Base-by-base conservation (phyloP, 2,888 invertebrate species). In the Anagyrus pseudococci region DNA sequence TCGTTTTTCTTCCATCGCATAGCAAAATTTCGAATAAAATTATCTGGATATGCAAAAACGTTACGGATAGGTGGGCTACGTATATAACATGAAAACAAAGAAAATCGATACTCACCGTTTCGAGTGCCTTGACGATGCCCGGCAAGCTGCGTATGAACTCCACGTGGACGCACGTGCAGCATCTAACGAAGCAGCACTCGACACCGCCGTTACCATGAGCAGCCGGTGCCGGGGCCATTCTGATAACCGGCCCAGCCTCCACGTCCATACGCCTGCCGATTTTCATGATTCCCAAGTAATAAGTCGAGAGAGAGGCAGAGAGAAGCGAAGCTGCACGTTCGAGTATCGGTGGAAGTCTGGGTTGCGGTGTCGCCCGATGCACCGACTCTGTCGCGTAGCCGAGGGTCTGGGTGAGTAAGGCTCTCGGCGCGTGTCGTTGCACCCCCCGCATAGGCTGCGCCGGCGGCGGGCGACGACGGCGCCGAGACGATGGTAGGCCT, bases 91-190 rank as follows among this genome's bases (percentile, higher is more conserved):
- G n/a, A n/a, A n/a, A n/a, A n/a, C 1, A 3, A 8, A 46, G 22
- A 10, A 20, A 46, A 46, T 33, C 25, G 2, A 17, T 43, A 85
- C 87, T 85, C 83, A 91, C 91, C 72, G 91, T 85, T 85, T 94
- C 90, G 66, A 86, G 83, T 2, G 93, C 75, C 82, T 93, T 94
- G 50, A 92, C 82, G 26, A 91, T 77, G 19, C 94, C 94, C 40
- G 89, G 87, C 68, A 87, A 85, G 1, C 89, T 87, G 47, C 87
- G 88, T 15, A 93, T 81, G 77, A 93, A 92, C 44, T 88, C 87
- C 56, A 93, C 84, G 78, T 93, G 89, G 59, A 94, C 82, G 76
- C 93, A 93, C 19, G 91, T 89, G 74, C 91, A 93, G 74, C 93
- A 89, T 64, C 87, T 83, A 74, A 89, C 91, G 76, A 89, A 89